phyloP scores from a whole-genome alignment of 1,140 invertebrate genomes.

The Drosophila baimaii region DNA sequence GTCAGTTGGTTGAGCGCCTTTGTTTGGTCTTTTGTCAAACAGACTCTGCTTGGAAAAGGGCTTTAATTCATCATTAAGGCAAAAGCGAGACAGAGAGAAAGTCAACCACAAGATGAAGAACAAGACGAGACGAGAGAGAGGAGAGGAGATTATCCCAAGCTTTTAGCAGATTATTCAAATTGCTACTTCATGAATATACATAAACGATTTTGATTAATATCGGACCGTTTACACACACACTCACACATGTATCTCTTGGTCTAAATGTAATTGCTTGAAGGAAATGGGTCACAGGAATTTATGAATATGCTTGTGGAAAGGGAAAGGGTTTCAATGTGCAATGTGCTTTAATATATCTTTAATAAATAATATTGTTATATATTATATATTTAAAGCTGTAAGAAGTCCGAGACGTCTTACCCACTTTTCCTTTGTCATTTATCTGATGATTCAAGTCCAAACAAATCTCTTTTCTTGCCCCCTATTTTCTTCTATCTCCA shows the following conservation, averaged over 20 bases:
- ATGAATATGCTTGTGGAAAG: background rate
- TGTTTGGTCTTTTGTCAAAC: slow-evolving; percentile 63
- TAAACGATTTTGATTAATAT: slow-evolving; percentile 57
- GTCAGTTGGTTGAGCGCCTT: slow-evolving; percentile 70
- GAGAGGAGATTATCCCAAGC: slow-evolving; percentile 33
- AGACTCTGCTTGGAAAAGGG: slow-evolving; percentile 24
- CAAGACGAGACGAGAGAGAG: no score
- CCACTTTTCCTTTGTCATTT: slow-evolving; percentile 7
- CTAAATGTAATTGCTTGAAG: slow-evolving; percentile 12
- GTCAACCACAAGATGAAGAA: slow-evolving; percentile 28
- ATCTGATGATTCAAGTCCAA: slow-evolving; percentile 18
- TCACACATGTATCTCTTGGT: background rate
- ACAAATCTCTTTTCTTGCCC: slow-evolving; percentile 21
- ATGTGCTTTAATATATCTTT: background rate
- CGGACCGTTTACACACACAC: background rate
- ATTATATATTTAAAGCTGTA: no score
- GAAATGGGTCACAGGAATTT: background rate
- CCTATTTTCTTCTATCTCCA: background rate
- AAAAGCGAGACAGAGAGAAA: slow-evolving; percentile 9
- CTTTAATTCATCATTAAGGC: slow-evolving; percentile 79
- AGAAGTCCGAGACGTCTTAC: no score
- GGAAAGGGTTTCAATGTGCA: background rate
- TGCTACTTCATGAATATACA: slow-evolving; percentile 57
- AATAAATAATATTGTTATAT: background rate
- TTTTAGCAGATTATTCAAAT: slow-evolving; percentile 58